These are phyloP conservation scores for Tenthredo mesomela DNA, from an alignment of 2,888 invertebrate species.

Conservation along the genomic window DNA sequence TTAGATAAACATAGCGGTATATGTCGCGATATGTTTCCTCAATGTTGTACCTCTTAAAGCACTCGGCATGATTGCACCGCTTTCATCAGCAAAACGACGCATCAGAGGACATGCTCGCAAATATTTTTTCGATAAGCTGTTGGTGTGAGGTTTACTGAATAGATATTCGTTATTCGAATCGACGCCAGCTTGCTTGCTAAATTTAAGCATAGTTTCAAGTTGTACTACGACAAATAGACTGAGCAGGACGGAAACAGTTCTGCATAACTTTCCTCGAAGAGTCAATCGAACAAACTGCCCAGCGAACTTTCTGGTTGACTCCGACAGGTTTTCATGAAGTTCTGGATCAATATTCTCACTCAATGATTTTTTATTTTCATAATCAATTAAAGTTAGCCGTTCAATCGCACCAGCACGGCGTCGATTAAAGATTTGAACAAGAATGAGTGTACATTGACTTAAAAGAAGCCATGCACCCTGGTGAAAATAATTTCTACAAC, in stretches of 20 bases:
- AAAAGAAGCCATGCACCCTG: not conserved
- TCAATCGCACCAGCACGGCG: slow-evolving; percentile 22
- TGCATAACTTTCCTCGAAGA: not conserved
- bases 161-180: not conserved
- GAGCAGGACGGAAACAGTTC: not conserved
- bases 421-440: not conserved
- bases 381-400: slow-evolving; percentile 36
- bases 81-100: not conserved
- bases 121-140: not conserved
- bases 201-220: not conserved
- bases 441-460: slow-evolving; percentile 18
- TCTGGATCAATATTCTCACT: slow-evolving; percentile 20
- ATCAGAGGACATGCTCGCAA: not conserved
- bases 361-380: slow-evolving; percentile 30
- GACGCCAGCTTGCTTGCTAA: not conserved
- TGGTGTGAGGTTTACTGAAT: not conserved
- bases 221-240: not conserved
- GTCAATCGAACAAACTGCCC: not conserved
- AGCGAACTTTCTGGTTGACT: not conserved
- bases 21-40: slow-evolving; percentile 30
- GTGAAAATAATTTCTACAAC: too few species aligned
- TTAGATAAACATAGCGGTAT: slow-evolving; percentile 36
- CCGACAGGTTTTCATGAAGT: not conserved
- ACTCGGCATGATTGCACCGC: slow-evolving; percentile 1
- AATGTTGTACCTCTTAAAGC: slow-evolving; percentile 18